phyloP scores from a whole-genome alignment of 2,797 vertebrate genomes.

The Poeciliopsis infans region DNA sequence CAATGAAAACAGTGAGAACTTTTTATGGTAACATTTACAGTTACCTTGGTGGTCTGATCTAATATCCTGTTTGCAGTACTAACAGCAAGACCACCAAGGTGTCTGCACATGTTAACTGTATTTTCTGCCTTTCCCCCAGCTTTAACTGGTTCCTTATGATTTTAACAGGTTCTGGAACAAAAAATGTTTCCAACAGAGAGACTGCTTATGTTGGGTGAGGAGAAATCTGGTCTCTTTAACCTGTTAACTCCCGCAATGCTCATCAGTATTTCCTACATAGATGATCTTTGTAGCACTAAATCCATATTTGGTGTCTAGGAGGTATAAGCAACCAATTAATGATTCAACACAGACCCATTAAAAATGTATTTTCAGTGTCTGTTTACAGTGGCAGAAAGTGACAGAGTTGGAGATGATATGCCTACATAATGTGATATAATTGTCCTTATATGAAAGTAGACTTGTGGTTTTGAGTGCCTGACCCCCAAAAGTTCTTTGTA shows the following conservation, averaged over 20 bases:
- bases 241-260: background rate
- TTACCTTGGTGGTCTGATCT: background rate
- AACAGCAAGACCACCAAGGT: background rate
- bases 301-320: background rate
- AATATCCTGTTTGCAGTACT: background rate
- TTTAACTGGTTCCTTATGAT: background rate
- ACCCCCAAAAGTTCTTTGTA: background rate
- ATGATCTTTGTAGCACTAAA: background rate
- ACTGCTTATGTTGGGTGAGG: background rate
- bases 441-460: background rate
- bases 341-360: background rate
- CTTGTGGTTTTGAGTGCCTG: background rate
- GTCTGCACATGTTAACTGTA: background rate
- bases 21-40: background rate
- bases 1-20: background rate
- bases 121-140: background rate
- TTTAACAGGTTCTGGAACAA: background rate
- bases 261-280: background rate
- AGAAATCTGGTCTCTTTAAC: background rate
- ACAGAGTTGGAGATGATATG: background rate
- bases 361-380: background rate
- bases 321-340: background rate
- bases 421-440: background rate
- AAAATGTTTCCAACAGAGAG: background rate
- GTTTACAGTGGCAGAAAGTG: background rate